Percentiles rank a stretch among this genome's conserved stretches.
Conservation (phyloP, 2,888 invertebrate species). For the Apotomis betuletana region DNA sequence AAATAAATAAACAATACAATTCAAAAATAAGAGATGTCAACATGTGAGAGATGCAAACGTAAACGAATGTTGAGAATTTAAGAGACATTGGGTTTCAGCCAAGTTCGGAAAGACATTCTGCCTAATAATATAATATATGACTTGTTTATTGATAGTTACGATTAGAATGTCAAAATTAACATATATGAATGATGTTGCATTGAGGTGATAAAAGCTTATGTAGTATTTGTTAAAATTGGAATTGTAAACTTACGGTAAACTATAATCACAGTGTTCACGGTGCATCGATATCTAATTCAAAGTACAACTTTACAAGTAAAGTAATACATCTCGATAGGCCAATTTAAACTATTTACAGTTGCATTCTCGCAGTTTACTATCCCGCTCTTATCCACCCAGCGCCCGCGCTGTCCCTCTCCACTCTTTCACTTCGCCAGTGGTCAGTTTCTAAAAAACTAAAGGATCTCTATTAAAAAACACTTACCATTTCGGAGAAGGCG, state of each 20-base stretch:
- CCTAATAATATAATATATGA: too few relatives aligned
- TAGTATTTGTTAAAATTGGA: too few relatives aligned
- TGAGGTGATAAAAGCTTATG: too few relatives aligned
- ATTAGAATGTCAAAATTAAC: too few relatives aligned
- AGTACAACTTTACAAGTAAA: not conserved
- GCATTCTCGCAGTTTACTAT: slow-evolving; percentile 29
- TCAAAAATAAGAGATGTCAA: not conserved
- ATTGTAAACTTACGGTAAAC: not conserved
- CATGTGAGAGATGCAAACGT: not conserved
- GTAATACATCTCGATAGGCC: slow-evolving; percentile 27
- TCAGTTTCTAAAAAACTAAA: slow-evolving; percentile 39
- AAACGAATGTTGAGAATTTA: not conserved
- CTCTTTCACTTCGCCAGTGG: slow-evolving; percentile 35
- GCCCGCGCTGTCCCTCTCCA: slow-evolving; percentile 13
- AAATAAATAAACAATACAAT: not conserved
- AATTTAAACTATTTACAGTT: slow-evolving; percentile 40
- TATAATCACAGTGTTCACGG: slow-evolving; percentile 3
- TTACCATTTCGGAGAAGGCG: slow-evolving; percentile 79
- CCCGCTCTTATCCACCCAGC: slow-evolving; percentile 27
- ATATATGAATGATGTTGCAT: too few relatives aligned
- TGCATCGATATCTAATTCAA: slow-evolving; percentile 7
- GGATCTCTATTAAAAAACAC: slow-evolving; percentile 46
- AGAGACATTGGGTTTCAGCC: not conserved
- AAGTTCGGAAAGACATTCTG: not conserved
- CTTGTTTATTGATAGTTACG: not conserved